Evolutionary conservation across 1,140 invertebrate species (phyloP).

Genomic region (Euura lappo): DNA sequence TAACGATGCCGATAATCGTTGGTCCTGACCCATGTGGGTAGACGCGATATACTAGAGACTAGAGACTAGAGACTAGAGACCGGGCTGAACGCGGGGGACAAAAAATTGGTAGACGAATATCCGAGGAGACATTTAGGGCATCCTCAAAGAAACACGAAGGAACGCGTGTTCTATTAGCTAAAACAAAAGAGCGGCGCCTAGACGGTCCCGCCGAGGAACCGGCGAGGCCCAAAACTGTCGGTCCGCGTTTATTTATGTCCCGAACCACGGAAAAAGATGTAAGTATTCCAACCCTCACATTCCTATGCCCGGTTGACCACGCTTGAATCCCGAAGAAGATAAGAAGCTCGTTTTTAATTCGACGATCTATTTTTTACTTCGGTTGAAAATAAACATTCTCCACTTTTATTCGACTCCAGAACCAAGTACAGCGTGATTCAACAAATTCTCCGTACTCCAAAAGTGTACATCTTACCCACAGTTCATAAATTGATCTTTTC

Average conservation of each 20-base stretch:
- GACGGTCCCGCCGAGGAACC: constrained; percentile 33
- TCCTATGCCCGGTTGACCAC: constrained; percentile 30
- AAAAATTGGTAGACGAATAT: constrained; percentile 50
- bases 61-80: constrained; percentile 1
- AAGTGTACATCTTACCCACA: no score
- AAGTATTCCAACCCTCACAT: constrained; percentile 50
- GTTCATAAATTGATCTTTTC: no score
- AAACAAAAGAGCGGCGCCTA: constrained; percentile 62
- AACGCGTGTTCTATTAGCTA: constrained; percentile 61
- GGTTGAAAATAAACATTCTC: no score
- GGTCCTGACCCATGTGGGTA: neutral
- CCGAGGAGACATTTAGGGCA: constrained; percentile 56
- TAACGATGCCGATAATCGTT: constrained; percentile 38
- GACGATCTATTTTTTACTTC: neutral
- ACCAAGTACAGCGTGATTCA: no score
- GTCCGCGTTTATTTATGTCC: constrained; percentile 59
- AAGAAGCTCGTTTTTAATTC: neutral
- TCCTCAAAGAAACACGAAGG: constrained; percentile 55
- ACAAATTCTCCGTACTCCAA: no score
- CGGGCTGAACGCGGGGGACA: neutral
- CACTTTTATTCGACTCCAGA: no score
- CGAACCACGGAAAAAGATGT: constrained; percentile 60
- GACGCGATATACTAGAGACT: constrained; percentile 21
- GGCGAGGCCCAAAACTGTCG: constrained; percentile 46
- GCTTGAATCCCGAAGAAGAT: neutral